These are phyloP conservation scores for Conger conger DNA, from an alignment of 2,113 vertebrate species.

Conservation along the genomic window DNA sequence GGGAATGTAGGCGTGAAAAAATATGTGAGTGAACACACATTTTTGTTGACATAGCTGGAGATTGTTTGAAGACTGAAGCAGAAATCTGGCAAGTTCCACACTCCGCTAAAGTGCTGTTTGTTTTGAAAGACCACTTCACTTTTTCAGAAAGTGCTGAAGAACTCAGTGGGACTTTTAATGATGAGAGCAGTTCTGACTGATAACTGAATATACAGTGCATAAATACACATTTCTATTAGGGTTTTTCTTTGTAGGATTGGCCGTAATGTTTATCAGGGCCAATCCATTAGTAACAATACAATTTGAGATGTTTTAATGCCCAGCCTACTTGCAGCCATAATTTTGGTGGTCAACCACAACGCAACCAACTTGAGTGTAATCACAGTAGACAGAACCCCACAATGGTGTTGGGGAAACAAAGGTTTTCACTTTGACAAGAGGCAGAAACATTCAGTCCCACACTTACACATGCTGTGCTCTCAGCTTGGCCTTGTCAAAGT, in stretches of 20 bases:
- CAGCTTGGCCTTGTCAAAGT: conserved; percentile 22
- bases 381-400: conserved; percentile 61
- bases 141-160: neutral
- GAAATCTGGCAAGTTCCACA: neutral
- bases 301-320: neutral
- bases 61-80: neutral
- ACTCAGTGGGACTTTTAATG: neutral
- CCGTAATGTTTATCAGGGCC: neutral
- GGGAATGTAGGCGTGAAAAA: neutral
- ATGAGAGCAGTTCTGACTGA: neutral
- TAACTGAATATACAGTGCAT: neutral
- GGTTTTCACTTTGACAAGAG: conserved; percentile 56
- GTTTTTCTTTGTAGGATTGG: neutral
- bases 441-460: conserved; percentile 56
- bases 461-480: conserved; percentile 38
- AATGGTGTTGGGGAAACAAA: conserved; percentile 71
- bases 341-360: neutral
- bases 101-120: neutral
- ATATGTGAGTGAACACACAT: neutral
- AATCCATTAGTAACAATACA: neutral
- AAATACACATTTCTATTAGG: neutral
- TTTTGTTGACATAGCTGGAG: conserved; percentile 11
- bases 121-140: neutral
- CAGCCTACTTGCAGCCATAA: neutral
- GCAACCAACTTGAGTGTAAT: conserved; percentile 56